phyloP scores from a whole-genome alignment of 2,888 invertebrate species.

The Apomyelois bistriatella region DNA sequence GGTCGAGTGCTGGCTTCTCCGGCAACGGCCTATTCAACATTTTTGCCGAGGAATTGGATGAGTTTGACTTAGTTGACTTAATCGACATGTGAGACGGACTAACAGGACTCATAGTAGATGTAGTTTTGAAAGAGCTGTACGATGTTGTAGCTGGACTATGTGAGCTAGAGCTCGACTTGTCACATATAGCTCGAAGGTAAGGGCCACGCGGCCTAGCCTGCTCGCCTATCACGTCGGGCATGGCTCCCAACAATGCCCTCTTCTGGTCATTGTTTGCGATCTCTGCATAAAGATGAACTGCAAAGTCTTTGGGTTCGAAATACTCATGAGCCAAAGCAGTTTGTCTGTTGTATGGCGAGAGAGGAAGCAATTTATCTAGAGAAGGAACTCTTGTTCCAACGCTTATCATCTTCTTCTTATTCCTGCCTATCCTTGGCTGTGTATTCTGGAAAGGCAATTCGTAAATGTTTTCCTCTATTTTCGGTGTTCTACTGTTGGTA shows the following conservation, averaged over 20 bases:
- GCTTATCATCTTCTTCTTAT: conserved; percentile 69
- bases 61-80: conserved; percentile 46
- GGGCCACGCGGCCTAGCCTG: conserved; percentile 75
- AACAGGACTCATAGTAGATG: conserved; percentile 12
- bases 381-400: conserved; percentile 81
- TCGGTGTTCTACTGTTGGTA: conserved; percentile 48
- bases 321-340: conserved; percentile 70
- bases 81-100: conserved; percentile 43
- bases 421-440: conserved; percentile 54
- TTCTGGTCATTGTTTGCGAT: conserved; percentile 72
- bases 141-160: conserved; percentile 35
- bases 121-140: conserved; percentile 22
- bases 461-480: conserved; percentile 80
- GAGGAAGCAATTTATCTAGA: conserved; percentile 76
- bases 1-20: conserved; percentile 77
- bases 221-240: conserved; percentile 69
- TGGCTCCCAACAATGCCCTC: conserved; percentile 44
- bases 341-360: conserved; percentile 66
- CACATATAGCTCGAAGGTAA: conserved; percentile 81
- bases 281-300: conserved; percentile 82
- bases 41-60: conserved; percentile 69
- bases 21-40: conserved; percentile 86
- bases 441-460: conserved; percentile 79
- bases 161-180: conserved; percentile 59
- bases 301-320: conserved; percentile 75